phyloP scores from a whole-genome alignment of 2,113 vertebrate genomes.

The Corydoras sp. region DNA sequence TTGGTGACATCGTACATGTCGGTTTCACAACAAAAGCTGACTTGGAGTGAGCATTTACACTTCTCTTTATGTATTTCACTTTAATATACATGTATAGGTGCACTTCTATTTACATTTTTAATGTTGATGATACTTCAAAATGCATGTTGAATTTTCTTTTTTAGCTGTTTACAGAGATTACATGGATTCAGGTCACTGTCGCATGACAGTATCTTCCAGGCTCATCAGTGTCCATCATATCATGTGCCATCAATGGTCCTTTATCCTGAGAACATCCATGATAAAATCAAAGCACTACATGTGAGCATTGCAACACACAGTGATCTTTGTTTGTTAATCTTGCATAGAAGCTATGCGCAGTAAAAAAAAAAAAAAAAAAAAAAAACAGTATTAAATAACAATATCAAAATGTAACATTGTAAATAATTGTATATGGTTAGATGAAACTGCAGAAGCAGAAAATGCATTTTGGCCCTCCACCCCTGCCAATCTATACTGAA shows the following conservation, averaged over 20 bases:
- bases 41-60: too few relatives aligned
- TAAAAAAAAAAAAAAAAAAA: too few relatives aligned
- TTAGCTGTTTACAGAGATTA: slow-evolving; percentile 63
- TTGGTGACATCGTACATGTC: too few relatives aligned
- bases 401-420: too few relatives aligned
- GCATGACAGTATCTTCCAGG: slow-evolving; percentile 90
- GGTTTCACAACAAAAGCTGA: too few relatives aligned
- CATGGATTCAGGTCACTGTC: slow-evolving; percentile 85
- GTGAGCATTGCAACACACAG: slow-evolving; percentile 54
- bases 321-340: background rate
- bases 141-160: slow-evolving; percentile 30
- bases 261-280: slow-evolving; percentile 85
- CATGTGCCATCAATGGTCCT: slow-evolving; percentile 71
- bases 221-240: slow-evolving; percentile 68
- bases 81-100: too few relatives aligned
- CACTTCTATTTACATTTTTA: background rate
- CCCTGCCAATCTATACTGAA: slow-evolving; percentile 61
- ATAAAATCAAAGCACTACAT: slow-evolving; percentile 86
- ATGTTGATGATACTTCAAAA: background rate
- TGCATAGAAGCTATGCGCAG: background rate
- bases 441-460: slow-evolving; percentile 82
- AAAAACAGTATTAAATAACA: too few relatives aligned
- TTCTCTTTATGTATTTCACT: too few relatives aligned
- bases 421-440: slow-evolving; percentile 52
- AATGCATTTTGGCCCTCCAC: slow-evolving; percentile 76